Percentiles rank a stretch among this genome's conserved stretches.
Conservation (phyloP, 2,888 invertebrate genomes). For the Schizaphis graminum region DNA sequence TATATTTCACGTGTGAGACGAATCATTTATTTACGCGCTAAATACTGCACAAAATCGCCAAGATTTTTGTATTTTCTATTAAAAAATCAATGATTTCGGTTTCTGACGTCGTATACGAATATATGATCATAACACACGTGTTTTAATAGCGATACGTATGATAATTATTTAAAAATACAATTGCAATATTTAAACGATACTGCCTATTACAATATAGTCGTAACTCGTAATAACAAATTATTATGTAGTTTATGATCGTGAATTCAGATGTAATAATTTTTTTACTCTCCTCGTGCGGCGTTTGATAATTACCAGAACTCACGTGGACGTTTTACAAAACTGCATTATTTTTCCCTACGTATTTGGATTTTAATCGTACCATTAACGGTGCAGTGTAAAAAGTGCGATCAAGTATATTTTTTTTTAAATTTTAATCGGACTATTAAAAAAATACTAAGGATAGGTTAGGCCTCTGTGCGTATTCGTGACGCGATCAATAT, state of each 20-base stretch:
- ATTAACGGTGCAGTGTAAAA: neutral
- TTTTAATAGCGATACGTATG: too few species aligned
- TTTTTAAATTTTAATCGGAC: neutral
- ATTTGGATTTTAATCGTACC: neutral
- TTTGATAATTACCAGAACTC: neutral
- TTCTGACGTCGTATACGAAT: neutral
- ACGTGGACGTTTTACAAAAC: neutral
- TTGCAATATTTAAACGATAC: neutral
- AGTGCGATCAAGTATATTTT: neutral
- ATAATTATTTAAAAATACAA: neutral
- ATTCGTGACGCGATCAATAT: neutral
- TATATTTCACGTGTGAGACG: neutral
- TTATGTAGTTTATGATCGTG: neutral
- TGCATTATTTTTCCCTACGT: neutral
- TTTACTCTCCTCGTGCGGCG: neutral
- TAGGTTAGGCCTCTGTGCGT: neutral
- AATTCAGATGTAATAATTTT: neutral
- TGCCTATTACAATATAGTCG: neutral
- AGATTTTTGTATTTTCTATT: neutral
- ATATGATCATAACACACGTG: neutral
- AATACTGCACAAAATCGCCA: neutral
- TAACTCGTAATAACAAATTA: neutral
- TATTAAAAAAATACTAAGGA: neutral
- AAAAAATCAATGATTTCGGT: neutral
- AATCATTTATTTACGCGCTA: neutral